Base-by-base conservation (phyloP, 1,140 invertebrate genomes). In the Pseudomyrmex gracilis region DNA sequence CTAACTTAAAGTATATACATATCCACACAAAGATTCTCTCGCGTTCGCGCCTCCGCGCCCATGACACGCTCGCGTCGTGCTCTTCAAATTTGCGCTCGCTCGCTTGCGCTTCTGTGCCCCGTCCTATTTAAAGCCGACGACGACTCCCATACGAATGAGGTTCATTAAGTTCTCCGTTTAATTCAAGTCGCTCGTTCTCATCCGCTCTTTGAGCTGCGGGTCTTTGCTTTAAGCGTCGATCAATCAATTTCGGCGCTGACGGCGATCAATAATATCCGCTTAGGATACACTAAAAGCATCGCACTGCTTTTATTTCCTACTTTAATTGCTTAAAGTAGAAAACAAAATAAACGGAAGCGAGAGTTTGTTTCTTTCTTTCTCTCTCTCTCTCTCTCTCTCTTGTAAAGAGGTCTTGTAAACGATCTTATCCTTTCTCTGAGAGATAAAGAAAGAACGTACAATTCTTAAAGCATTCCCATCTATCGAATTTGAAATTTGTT, bases 81-180 rank as follows among this genome's bases (percentile, higher is more conserved):
- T 80, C 76, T 80, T 80, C 76, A 71, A 80, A 80, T 80, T 80
- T 58, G 76, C 34, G 34, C 76, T 49, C 76, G 55, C 76, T 76
- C 73, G 68, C 76, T 58, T 24, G 34, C 34, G 63, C 76, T 58
- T 47, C 53, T 58, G 66, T 34, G 34, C 34, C 34, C 76, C 55
- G 76, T 80, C 66, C 76, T 80, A 80, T 80, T 80, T 80, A 80
- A 80, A 80, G 76, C 76, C 66, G 76, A 20, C 76, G 76, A 20
- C 76, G 53, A 58, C 76, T 80, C 53, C 76, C 76, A 70, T 80
- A 58, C 66, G 76, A 71, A 49, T 15, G 76, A 58, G 66, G 43
- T 80, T 80, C 76, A 80, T 80, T 80, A 80, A 80, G 76, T 20
- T 17, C 34, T 47, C 53, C 20, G 76, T 80, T 80, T 70, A 80